Percentiles rank a stretch among this genome's conserved stretches.
These are phyloP conservation scores for Vannuccia rotundouncinata DNA, from an alignment of 2,888 invertebrate species.

Conservation along the genomic window DNA sequence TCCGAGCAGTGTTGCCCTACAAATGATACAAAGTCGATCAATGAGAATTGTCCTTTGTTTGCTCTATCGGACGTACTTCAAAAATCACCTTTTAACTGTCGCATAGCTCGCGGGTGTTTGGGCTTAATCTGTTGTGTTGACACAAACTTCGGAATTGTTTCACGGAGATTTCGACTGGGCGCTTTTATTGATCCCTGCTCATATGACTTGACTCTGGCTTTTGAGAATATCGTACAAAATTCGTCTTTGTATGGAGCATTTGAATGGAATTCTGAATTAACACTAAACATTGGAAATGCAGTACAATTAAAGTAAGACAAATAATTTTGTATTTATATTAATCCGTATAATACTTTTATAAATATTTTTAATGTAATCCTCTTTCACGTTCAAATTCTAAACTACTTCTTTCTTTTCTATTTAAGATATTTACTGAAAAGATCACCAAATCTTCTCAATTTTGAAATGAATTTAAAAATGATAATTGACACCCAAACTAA, in stretches of 20 bases:
- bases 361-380: no score
- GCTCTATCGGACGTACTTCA: not conserved
- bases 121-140: constrained; percentile 42
- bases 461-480: not conserved
- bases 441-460: not conserved
- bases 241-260: constrained; percentile 34
- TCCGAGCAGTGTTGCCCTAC: not conserved
- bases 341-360: no score
- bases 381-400: no score
- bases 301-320: not conserved
- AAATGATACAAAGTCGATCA: not conserved
- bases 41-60: not conserved
- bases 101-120: constrained; percentile 42
- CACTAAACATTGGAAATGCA: not conserved
- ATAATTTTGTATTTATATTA: no score
- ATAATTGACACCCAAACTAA: not conserved
- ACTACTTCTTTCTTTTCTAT: no score
- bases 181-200: constrained; percentile 43
- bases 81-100: constrained; percentile 40
- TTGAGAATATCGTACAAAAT: constrained; percentile 43
- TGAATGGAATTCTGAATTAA: not conserved
- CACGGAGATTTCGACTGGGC: constrained; percentile 41
- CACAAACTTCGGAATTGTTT: constrained; percentile 28
- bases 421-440: not conserved
- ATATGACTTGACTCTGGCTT: constrained; percentile 42